Evolutionary conservation across 2,888 invertebrate genomes (phyloP).

Genomic region (Brachypterus glaber): DNA sequence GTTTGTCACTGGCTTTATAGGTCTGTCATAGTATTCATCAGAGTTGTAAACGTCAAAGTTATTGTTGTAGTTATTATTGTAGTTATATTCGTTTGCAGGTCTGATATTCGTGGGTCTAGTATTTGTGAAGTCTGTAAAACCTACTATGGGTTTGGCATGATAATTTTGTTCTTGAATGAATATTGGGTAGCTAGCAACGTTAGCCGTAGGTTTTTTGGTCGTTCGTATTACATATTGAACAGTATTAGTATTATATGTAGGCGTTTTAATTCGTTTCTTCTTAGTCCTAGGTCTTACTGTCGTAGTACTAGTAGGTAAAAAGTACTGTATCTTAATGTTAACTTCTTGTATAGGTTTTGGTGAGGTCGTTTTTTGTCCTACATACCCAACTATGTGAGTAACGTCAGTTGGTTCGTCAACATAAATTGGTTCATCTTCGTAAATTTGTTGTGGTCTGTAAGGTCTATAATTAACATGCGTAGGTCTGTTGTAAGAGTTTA

Average conservation of each 20-base stretch:
- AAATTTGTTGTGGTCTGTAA: constrained; percentile 12
- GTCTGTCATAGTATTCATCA: constrained; percentile 12
- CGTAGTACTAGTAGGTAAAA: constrained; percentile 17
- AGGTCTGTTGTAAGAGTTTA: neutral
- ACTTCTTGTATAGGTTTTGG: constrained; percentile 26
- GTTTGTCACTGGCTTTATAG: constrained; percentile 4
- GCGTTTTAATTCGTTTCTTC: constrained; percentile 18
- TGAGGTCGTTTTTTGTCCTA: constrained; percentile 13
- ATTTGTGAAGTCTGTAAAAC: neutral
- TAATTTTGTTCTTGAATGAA: constrained; percentile 8
- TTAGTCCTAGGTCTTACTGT: constrained; percentile 14
- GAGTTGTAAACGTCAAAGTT: constrained; percentile 10
- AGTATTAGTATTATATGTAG: constrained; percentile 9
- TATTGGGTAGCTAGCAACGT: constrained; percentile 10
- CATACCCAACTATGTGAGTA: constrained; percentile 22
- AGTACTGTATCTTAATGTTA: constrained; percentile 32
- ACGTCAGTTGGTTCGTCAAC: constrained; percentile 13
- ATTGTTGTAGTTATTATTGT: neutral
- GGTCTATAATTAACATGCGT: too few species aligned
- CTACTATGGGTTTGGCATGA: constrained; percentile 7
- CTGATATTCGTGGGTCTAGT: constrained; percentile 7
- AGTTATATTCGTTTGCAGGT: neutral
- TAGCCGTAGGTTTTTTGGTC: constrained; percentile 9
- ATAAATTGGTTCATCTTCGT: neutral
- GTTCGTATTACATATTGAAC: neutral